These are phyloP conservation scores for Sinelater perroti DNA, from an alignment of 2,888 invertebrate genomes.

Conservation along the genomic window DNA sequence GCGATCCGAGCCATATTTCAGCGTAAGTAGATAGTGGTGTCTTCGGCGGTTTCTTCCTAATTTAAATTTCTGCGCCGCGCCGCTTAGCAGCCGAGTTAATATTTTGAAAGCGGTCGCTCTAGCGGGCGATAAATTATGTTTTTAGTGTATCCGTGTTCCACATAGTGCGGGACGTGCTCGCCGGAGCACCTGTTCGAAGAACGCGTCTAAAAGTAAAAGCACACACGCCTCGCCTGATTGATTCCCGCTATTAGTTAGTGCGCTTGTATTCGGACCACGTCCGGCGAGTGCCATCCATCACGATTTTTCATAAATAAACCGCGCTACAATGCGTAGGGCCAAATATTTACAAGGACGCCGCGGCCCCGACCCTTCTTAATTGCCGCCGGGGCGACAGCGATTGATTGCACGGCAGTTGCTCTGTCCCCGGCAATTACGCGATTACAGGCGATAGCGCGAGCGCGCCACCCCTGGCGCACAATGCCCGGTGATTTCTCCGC, in stretches of 20 bases:
- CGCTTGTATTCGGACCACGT: slow-evolving; percentile 44
- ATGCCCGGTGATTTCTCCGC: slow-evolving; percentile 59
- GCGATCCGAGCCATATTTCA: slow-evolving; percentile 8
- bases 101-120: slow-evolving; percentile 32
- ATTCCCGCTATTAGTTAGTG: slow-evolving; percentile 53
- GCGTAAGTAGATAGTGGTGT: slow-evolving; percentile 13
- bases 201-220: slow-evolving; percentile 58
- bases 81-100: slow-evolving; percentile 27
- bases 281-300: slow-evolving; percentile 47
- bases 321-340: slow-evolving; percentile 43
- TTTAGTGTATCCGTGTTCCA: slow-evolving; percentile 40
- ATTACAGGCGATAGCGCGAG: slow-evolving; percentile 52
- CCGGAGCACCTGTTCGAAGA: slow-evolving; percentile 53
- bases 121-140: slow-evolving; percentile 33
- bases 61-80: slow-evolving; percentile 29
- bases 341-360: slow-evolving; percentile 50
- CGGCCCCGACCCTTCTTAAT: slow-evolving; percentile 51
- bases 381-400: slow-evolving; percentile 57
- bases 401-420: slow-evolving; percentile 58
- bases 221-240: slow-evolving; percentile 50
- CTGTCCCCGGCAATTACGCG: slow-evolving; percentile 56
- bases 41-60: slow-evolving; percentile 20
- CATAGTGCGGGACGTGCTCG: slow-evolving; percentile 45
- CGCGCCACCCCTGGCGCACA: slow-evolving; percentile 47
- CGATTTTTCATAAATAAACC: slow-evolving; percentile 49